Evolutionary conservation across 2,888 invertebrate species (phyloP).

Genomic region (Amphimallon solstitiale): DNA sequence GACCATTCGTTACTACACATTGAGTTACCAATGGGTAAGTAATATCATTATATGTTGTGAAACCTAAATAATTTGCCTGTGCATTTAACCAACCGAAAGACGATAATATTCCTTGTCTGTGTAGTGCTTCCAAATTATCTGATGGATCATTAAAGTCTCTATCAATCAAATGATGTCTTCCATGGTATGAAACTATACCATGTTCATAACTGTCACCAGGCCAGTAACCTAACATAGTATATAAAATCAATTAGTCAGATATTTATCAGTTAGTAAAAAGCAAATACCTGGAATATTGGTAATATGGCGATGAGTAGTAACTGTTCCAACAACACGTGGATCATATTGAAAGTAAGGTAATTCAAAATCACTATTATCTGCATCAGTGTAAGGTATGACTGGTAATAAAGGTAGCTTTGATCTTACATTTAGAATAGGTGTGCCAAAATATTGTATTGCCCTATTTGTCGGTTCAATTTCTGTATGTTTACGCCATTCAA

Average conservation of each 20-base stretch:
- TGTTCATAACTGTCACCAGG: conserved; percentile 82
- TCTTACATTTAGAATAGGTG: conserved; percentile 76
- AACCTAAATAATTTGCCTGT: conserved; percentile 87
- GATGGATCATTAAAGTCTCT: conserved; percentile 66
- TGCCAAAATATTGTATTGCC: conserved; percentile 76
- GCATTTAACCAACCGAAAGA: conserved; percentile 84
- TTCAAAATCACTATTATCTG: conserved; percentile 67
- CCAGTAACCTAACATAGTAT: conserved; percentile 87
- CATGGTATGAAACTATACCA: conserved; percentile 80
- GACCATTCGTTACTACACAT: conserved; percentile 88
- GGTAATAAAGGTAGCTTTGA: conserved; percentile 75
- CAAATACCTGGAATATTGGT: conserved; percentile 78
- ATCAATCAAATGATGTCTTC: conserved; percentile 69
- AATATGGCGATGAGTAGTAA: conserved; percentile 69
- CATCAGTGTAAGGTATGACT: conserved; percentile 68
- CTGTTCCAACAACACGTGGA: conserved; percentile 72
- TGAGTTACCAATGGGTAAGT: conserved; percentile 93
- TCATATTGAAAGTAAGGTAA: conserved; percentile 70
- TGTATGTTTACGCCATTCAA: conserved; percentile 61
- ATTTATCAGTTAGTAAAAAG: conserved; percentile 9
- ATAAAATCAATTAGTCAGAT: conserved; percentile 47
- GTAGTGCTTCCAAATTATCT: conserved; percentile 72
- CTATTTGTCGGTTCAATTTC: conserved; percentile 71
- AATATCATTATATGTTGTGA: conserved; percentile 88
- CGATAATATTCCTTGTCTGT: conserved; percentile 79